phyloP scores from a whole-genome alignment of 2,113 vertebrate genomes.

The Mastomys natalensis region DNA sequence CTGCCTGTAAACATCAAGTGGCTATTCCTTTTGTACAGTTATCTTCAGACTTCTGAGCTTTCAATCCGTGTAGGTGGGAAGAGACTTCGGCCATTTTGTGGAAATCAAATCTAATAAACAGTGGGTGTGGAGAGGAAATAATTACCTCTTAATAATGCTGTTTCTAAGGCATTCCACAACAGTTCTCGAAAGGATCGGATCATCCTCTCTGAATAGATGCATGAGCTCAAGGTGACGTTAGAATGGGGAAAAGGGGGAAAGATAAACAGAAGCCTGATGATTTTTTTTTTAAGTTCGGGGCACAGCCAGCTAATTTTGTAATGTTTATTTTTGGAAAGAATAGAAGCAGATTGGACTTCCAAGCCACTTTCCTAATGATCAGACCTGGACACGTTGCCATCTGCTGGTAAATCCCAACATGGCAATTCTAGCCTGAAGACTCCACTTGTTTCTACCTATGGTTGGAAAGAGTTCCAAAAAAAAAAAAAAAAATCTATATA shows the following conservation, averaged over 20 bases:
- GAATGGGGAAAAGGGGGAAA: constrained; percentile 16
- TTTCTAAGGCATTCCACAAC: constrained; percentile 65
- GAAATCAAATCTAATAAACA: constrained; percentile 63
- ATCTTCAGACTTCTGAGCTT: constrained; percentile 25
- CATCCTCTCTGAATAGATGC: constrained; percentile 75
- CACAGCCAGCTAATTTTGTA: constrained; percentile 71
- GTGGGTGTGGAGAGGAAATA: constrained; percentile 65
- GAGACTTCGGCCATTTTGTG: constrained; percentile 65
- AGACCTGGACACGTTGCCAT: constrained; percentile 83
- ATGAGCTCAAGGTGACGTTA: constrained; percentile 72
- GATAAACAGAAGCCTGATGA: constrained; percentile 76
- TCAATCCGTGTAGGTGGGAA: not conserved
- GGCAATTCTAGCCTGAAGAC: constrained; percentile 36
- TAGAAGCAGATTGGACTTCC: constrained; percentile 67
- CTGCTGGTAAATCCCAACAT: constrained; percentile 78
- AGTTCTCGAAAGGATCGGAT: constrained; percentile 63
- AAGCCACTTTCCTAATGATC: constrained; percentile 60
- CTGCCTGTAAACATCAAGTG: not conserved
- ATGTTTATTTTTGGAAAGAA: constrained; percentile 72
- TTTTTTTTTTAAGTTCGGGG: constrained; percentile 66
- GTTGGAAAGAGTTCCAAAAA: not conserved
- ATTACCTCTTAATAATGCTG: constrained; percentile 55
- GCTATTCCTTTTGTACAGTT: not conserved
- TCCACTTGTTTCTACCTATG: not conserved
- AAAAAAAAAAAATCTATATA: not conserved